phyloP scores from a whole-genome alignment of 2,888 invertebrate species.

The Metacarcinus magister region DNA sequence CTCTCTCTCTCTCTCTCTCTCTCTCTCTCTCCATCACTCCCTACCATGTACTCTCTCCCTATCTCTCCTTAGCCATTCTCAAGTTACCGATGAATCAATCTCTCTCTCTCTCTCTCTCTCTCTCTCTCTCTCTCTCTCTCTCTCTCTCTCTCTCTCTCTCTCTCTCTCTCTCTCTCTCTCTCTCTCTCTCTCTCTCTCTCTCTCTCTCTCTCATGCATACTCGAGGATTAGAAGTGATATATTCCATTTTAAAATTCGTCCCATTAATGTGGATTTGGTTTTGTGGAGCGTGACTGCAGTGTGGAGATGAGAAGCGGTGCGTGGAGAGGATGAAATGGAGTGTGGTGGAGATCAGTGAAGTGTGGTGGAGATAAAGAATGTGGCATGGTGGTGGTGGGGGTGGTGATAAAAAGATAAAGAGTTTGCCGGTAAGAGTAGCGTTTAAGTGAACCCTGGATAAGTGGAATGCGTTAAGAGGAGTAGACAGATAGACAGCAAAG shows the following conservation, averaged over 20 bases:
- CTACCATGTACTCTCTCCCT: neutral
- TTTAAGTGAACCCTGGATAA: too few species aligned
- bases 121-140: neutral
- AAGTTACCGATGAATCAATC: neutral
- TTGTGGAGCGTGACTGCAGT: neutral
- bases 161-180: constrained; percentile 26
- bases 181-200: constrained; percentile 26
- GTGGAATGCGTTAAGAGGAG: too few species aligned
- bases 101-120: constrained; percentile 52
- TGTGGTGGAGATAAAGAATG: too few species aligned
- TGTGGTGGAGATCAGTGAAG: neutral
- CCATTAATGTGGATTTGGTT: neutral
- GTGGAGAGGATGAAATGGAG: neutral
- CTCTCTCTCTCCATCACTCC: neutral
- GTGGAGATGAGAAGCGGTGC: neutral
- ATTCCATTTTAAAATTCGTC: neutral
- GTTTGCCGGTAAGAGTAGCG: too few species aligned
- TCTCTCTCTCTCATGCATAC: constrained; percentile 21
- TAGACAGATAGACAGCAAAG: too few species aligned
- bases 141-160: neutral
- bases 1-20: constrained; percentile 38
- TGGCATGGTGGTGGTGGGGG: too few species aligned
- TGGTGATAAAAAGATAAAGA: too few species aligned
- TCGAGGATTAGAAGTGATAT: neutral
- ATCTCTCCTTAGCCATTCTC: neutral